These are phyloP conservation scores for Chiridota heheva DNA, from an alignment of 35 echinoderm and acorn worm genomes.

Conservation along the genomic window DNA sequence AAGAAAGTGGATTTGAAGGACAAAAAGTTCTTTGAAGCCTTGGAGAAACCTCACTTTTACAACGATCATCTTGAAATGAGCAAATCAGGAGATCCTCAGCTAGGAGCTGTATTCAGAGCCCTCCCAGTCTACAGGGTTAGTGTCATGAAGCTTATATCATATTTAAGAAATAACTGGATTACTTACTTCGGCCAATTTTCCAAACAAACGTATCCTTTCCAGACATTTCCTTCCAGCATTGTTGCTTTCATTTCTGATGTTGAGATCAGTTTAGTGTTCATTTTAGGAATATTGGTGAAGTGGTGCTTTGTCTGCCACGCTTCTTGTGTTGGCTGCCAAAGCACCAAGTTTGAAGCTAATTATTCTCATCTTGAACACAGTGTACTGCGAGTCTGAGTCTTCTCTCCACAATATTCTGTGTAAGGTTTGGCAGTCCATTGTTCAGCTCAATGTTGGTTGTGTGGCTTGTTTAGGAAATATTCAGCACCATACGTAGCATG, in stretches of 20 bases:
- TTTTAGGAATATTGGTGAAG: neutral
- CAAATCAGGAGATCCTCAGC: conserved; percentile 76
- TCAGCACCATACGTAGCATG: too few species aligned
- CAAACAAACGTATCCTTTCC: too few species aligned
- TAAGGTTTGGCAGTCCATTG: too few species aligned
- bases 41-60: conserved; percentile 97
- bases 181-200: too few species aligned
- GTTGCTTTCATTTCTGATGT: neutral
- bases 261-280: neutral
- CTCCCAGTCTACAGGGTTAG: conserved; percentile 94
- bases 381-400: too few species aligned
- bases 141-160: neutral
- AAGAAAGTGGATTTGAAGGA: conserved; percentile 63
- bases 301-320: neutral
- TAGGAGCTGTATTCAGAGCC: conserved; percentile 94
- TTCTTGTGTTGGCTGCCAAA: too few species aligned
- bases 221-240: too few species aligned
- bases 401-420: too few species aligned
- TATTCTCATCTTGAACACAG: too few species aligned
- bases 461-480: too few species aligned
- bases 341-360: too few species aligned
- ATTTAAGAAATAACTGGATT: neutral
- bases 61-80: conserved; percentile 93
- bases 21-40: conserved; percentile 91
- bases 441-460: too few species aligned